These are phyloP conservation scores for Mythimna pallens DNA, from an alignment of 2,888 invertebrate genomes.

Conservation along the genomic window DNA sequence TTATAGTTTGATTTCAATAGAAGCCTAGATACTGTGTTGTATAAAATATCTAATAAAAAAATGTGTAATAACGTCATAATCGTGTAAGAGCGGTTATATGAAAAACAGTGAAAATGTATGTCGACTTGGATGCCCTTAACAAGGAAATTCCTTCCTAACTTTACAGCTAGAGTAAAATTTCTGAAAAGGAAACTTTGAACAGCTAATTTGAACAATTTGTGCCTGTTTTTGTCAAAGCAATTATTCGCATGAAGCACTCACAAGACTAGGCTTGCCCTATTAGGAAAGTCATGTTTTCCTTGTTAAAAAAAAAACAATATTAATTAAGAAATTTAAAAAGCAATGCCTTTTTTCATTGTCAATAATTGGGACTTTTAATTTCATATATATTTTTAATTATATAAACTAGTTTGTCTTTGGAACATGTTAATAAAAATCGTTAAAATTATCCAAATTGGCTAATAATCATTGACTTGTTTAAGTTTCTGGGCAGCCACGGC, in stretches of 20 bases:
- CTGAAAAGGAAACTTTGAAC: constrained; percentile 15
- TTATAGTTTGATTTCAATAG: no score
- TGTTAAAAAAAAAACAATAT: not conserved
- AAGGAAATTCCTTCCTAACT: constrained; percentile 2
- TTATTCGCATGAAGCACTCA: constrained; percentile 25
- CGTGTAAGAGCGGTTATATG: no score
- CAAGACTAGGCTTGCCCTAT: not conserved
- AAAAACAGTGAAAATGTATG: no score
- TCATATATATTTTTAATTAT: no score
- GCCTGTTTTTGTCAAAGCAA: constrained; percentile 13
- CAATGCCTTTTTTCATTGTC: not conserved
- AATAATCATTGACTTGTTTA: not conserved
- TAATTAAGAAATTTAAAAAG: not conserved
- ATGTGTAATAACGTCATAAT: no score
- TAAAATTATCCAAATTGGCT: not conserved
- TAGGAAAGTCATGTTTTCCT: not conserved
- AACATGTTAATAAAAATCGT: no score
- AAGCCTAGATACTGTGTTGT: no score
- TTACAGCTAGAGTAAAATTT: constrained; percentile 18
- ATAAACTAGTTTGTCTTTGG: no score
- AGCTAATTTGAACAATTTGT: constrained; percentile 36
- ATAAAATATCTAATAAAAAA: no score
- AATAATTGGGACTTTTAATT: not conserved
- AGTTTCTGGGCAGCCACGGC: no score
- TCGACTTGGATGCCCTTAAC: not conserved